Base-by-base conservation (phyloP, 2,888 invertebrate genomes). In the Melinaea marsaeus region DNA sequence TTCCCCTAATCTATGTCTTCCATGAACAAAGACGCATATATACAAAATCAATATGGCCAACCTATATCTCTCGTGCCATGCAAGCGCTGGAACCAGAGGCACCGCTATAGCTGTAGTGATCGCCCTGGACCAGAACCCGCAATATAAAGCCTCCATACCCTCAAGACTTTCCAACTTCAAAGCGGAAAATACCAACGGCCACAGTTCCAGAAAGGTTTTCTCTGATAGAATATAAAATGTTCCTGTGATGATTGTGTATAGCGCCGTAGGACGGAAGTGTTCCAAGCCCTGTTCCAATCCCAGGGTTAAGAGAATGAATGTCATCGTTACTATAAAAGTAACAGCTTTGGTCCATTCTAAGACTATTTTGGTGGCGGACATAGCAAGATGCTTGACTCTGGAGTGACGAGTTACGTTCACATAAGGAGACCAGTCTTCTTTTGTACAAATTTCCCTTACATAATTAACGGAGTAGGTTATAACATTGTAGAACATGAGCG, bases 321-420 rank as follows among this genome's bases (percentile, higher is more conserved):
- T 95, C 48, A 95, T 92, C 0, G 95, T 95, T 45, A 95, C 94
- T 42, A 95, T 91, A 75, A 95, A 95, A 0, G 95, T 95, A 57
- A 95, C 93, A 0, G 95, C 95, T 83, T 95, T 95, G 13, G 95
- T 95, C 94, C 95, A 95, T 79, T 95, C 95, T 60, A 95, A 88
- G 7, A 95, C 95, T 63, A 95, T 94, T 81, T 95, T 95, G 0
- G 95, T 95, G 0, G 95, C 94, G 3, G 95, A 94, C 95, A 95
- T 95, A 42, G 95, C 95, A 61, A 95, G 92, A 79, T 95, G 95
- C 72, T 94, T 94, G 63, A 95, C 93, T 69, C 93, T 93, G 34
- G 94, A 94, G 77, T 94, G 94, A 51, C 94, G 93, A 0, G 94
- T 94, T 75, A 95, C 92, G 75, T 94, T 94, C 32, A 95, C 94